phyloP scores from a whole-genome alignment of 2,797 vertebrate species.

The Oophaga sylvatica region DNA sequence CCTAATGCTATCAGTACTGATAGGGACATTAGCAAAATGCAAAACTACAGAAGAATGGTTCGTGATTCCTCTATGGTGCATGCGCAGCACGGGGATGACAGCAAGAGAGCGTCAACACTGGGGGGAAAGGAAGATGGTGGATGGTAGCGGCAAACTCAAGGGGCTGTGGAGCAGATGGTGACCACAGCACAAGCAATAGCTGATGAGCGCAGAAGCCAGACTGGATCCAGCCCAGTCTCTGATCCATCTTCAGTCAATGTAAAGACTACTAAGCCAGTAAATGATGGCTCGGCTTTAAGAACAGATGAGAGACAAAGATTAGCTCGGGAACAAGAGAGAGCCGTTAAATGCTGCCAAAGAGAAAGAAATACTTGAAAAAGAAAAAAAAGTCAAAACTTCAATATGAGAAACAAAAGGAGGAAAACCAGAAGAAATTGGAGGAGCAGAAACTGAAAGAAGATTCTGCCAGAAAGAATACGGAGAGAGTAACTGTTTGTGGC shows the following conservation, averaged over 20 bases:
- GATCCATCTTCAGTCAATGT: constrained; percentile 67
- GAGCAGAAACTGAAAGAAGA: constrained; percentile 92
- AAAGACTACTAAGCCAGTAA: constrained; percentile 85
- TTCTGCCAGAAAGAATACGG: too few species aligned
- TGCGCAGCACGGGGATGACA: too few species aligned
- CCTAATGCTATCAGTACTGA: too few species aligned
- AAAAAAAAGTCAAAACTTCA: constrained; percentile 87
- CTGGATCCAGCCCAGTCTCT: constrained; percentile 74
- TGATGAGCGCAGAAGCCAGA: constrained; percentile 86
- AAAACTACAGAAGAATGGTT: too few species aligned
- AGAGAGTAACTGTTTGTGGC: too few species aligned
- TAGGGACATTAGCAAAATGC: too few species aligned
- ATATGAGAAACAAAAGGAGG: constrained; percentile 90
- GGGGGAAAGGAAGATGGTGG: too few species aligned
- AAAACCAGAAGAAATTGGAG: constrained; percentile 86
- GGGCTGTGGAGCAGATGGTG: constrained; percentile 66
- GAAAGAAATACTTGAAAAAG: constrained; percentile 88
- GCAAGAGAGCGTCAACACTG: too few species aligned
- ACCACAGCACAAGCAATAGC: constrained; percentile 89
- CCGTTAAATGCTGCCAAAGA: constrained; percentile 86
- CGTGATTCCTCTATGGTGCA: too few species aligned
- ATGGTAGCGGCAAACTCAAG: too few species aligned
- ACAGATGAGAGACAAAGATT: constrained; percentile 90
- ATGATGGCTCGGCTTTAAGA: constrained; percentile 87
- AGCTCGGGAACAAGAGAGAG: constrained; percentile 88